A percentile compares a stretch with the other conserved stretches of the same genome.
phyloP scores from a whole-genome alignment of 1,140 invertebrate genomes.

The Apis laboriosa region DNA sequence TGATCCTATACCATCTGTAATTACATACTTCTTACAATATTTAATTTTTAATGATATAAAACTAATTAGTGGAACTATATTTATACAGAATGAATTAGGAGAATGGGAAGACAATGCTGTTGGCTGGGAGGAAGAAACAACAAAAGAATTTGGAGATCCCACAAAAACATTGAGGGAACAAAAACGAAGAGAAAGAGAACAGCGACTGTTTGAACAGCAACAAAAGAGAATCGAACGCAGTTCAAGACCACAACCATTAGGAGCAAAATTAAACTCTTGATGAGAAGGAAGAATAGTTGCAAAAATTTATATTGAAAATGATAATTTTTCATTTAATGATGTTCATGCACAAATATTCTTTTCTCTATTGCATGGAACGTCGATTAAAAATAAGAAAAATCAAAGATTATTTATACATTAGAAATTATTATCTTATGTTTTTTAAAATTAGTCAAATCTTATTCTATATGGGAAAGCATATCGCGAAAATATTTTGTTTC shows the following conservation, averaged over 20 bases:
- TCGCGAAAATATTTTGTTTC: background rate
- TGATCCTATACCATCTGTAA: constrained; percentile 73
- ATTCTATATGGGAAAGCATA: background rate
- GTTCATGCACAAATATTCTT: background rate
- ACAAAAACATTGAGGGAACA: constrained; percentile 78
- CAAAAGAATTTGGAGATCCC: constrained; percentile 78
- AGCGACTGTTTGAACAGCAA: constrained; percentile 78
- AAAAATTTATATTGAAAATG: background rate
- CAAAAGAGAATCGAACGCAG: constrained; percentile 79
- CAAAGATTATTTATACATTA: background rate
- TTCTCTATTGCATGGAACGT: background rate
- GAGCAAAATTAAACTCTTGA: constrained; percentile 79
- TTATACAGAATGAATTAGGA: constrained; percentile 71
- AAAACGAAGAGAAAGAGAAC: constrained; percentile 78
- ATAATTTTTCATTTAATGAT: constrained; percentile 19
- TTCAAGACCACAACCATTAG: constrained; percentile 74
- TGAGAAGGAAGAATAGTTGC: constrained; percentile 40
- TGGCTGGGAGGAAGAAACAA: constrained; percentile 81
- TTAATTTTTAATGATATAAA: constrained; percentile 51
- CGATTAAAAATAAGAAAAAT: constrained; percentile 9
- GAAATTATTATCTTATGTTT: background rate
- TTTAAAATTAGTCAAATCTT: background rate
- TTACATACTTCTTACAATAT: constrained; percentile 3
- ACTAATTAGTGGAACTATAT: constrained; percentile 12
- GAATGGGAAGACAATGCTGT: constrained; percentile 81